Evolutionary conservation across 2,797 vertebrate species (phyloP).

Genomic region (Oreochromis mossambicus): DNA sequence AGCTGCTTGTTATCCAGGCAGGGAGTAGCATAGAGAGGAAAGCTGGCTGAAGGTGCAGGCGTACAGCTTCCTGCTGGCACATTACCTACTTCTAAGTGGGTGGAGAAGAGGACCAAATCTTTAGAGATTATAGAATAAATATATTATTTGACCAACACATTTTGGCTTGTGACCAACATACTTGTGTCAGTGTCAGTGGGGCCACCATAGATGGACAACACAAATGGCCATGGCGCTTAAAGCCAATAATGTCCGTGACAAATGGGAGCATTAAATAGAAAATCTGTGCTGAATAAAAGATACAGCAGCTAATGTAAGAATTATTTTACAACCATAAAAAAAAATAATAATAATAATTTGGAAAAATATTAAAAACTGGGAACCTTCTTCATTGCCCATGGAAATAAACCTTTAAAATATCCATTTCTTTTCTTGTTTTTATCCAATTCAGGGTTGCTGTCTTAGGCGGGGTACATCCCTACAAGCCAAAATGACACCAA

Average conservation of each 20-base stretch:
- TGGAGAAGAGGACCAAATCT: not conserved
- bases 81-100: not conserved
- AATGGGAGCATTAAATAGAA: not conserved
- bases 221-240: not conserved
- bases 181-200: not conserved
- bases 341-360: not conserved
- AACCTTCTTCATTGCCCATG: not conserved
- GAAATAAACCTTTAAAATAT: not conserved
- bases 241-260: not conserved
- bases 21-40: not conserved
- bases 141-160: not conserved
- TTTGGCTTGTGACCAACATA: not conserved
- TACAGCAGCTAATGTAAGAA: not conserved
- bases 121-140: not conserved
- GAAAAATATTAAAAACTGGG: not conserved
- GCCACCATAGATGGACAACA: not conserved
- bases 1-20: constrained; percentile 11
- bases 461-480: not conserved
- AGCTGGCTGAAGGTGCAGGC: not conserved
- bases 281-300: not conserved
- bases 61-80: not conserved
- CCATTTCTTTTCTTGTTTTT: not conserved
- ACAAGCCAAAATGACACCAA: not conserved
- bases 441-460: not conserved
- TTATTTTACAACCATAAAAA: not conserved